Evolutionary conservation across 2,797 vertebrate species (phyloP).

Genomic region (Arremon brunneinucha): DNA sequence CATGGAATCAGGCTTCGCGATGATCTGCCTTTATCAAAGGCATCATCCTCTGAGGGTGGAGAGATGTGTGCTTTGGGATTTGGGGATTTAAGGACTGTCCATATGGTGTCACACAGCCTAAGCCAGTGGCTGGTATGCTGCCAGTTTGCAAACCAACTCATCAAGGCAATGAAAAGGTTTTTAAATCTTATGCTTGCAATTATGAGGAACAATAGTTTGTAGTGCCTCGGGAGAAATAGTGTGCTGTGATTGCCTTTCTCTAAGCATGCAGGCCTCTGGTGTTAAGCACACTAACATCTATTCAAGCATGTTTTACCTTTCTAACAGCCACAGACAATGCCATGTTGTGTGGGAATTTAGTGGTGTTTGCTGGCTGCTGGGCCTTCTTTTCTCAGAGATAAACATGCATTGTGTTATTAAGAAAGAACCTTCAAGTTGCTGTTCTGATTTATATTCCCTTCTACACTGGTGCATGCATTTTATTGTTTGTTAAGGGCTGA

Average conservation of each 20-base stretch:
- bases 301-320: not conserved
- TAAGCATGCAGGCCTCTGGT: not conserved
- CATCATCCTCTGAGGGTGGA: not conserved
- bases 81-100: not conserved
- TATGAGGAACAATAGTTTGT: not conserved
- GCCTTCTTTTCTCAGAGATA: not conserved
- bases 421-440: conserved; percentile 1
- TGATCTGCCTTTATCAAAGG: not conserved
- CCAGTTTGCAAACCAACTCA: not conserved
- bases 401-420: not conserved
- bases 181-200: not conserved
- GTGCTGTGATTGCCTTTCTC: not conserved
- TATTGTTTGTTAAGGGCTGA: conserved; percentile 7
- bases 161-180: not conserved
- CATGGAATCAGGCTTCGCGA: not conserved
- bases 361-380: not conserved
- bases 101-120: not conserved
- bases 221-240: not conserved
- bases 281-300: not conserved
- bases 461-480: not conserved
- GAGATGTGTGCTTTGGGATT: not conserved
- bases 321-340: not conserved
- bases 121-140: not conserved
- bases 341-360: not conserved
- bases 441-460: conserved; percentile 34